phyloP scores from a whole-genome alignment of 1,140 invertebrate species.

The Littorina saxatilis region DNA sequence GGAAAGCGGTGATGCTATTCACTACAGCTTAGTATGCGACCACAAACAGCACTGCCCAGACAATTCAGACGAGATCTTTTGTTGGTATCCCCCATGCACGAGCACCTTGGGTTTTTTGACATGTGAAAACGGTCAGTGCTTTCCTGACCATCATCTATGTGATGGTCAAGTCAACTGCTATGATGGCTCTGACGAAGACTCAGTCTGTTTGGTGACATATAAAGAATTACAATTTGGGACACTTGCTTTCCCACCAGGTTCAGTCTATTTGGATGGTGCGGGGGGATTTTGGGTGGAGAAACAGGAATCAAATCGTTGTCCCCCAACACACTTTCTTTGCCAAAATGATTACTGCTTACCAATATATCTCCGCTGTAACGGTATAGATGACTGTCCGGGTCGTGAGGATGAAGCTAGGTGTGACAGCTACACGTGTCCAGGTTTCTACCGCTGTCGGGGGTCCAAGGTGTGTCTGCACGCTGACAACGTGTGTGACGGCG shows the following conservation, averaged over 20 bases:
- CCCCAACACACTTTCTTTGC: constrained; percentile 35
- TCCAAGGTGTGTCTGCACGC: background rate
- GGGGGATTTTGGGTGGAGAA: constrained; percentile 3
- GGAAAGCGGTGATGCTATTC: background rate
- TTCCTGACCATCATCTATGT: background rate
- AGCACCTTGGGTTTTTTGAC: too few relatives aligned
- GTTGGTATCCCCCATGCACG: background rate
- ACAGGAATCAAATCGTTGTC: background rate
- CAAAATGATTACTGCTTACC: constrained; percentile 13
- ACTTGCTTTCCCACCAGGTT: constrained; percentile 13
- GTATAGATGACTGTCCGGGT: constrained; percentile 33
- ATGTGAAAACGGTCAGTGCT: constrained; percentile 9
- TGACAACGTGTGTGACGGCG: constrained; percentile 27
- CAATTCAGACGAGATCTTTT: constrained; percentile 2
- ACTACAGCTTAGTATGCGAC: constrained; percentile 7
- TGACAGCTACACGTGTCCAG: constrained; percentile 14
- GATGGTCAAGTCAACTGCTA: background rate
- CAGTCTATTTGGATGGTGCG: constrained; percentile 15
- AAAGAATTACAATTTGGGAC: too few relatives aligned
- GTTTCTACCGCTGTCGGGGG: constrained; percentile 1
- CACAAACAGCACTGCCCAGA: background rate
- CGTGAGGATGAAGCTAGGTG: constrained; percentile 20
- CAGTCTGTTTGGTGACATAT: too few relatives aligned
- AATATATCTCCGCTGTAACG: constrained; percentile 41
- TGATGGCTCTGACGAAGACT: constrained; percentile 4